A percentile compares a stretch with the other conserved stretches of the same genome.
phyloP scores from a whole-genome alignment of 2,113 vertebrate genomes.

The Brevimyrus niger region DNA sequence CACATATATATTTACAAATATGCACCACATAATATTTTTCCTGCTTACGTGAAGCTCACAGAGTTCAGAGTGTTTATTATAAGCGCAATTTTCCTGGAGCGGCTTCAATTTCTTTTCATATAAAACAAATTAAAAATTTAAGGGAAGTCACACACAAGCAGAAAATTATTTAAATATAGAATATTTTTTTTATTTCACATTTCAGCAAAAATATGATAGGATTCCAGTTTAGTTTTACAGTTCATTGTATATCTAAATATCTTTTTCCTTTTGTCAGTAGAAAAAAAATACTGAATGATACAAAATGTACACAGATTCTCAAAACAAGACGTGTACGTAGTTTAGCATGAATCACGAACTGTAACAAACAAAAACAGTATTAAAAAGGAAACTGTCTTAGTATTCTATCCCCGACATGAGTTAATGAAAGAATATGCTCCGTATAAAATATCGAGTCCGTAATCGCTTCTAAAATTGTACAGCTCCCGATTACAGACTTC shows the following conservation, averaged over 20 bases:
- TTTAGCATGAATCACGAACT: slow-evolving; percentile 16
- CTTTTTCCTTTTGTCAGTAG: slow-evolving; percentile 57
- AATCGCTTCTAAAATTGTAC: background rate
- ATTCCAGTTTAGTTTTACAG: slow-evolving; percentile 53
- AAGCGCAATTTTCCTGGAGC: background rate
- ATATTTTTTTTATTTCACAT: slow-evolving; percentile 54
- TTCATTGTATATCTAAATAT: slow-evolving; percentile 54
- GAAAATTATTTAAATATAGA: slow-evolving; percentile 57
- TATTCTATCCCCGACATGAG: background rate
- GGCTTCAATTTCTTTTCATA: background rate
- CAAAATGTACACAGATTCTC: slow-evolving; percentile 46
- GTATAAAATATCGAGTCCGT: slow-evolving; percentile 13
- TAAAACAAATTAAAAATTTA: slow-evolving; percentile 6
- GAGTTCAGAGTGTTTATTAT: background rate
- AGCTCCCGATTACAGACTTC: background rate
- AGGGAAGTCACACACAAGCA: background rate
- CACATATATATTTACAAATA: background rate
- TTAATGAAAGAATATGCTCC: slow-evolving; percentile 4
- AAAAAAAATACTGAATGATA: slow-evolving; percentile 55
- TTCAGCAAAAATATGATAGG: slow-evolving; percentile 56
- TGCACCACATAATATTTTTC: background rate
- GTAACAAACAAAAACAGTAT: slow-evolving; percentile 36
- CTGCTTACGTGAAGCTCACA: background rate
- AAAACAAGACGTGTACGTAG: slow-evolving; percentile 25
- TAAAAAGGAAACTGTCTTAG: slow-evolving; percentile 32